A percentile compares a stretch with the other conserved stretches of the same genome.
Conservation (phyloP, 1,140 invertebrate genomes). For the Trachymyrmex septentrionalis region DNA sequence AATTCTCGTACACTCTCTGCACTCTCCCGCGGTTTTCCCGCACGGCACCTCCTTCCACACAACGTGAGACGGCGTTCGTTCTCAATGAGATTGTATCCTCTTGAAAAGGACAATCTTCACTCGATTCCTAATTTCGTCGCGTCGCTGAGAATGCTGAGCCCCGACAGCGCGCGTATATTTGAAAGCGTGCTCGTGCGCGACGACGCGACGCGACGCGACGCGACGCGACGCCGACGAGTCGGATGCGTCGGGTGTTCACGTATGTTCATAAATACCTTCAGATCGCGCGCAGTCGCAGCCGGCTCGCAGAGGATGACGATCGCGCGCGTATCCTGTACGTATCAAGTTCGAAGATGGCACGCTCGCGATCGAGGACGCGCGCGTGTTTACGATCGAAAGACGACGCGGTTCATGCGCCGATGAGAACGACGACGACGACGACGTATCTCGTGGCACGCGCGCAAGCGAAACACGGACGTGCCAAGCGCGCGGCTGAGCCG, state of each 20-base stretch:
- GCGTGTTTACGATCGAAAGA: background rate
- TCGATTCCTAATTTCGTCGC: background rate
- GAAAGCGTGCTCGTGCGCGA: slow-evolving; percentile 23
- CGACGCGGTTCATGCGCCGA: slow-evolving; percentile 41
- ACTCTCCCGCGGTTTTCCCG: background rate
- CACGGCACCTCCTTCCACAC: background rate
- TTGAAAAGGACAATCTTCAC: slow-evolving; percentile 1
- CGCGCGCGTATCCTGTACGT: too few species aligned
- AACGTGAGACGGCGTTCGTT: background rate
- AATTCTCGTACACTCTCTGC: background rate
- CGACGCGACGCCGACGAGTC: background rate
- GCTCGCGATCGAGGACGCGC: background rate
- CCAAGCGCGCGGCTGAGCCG: slow-evolving; percentile 69
- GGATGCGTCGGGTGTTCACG: slow-evolving; percentile 17
- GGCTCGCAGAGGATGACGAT: background rate
- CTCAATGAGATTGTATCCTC: background rate
- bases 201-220: too few species aligned
- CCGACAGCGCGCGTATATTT: slow-evolving; percentile 48
- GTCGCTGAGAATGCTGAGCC: background rate
- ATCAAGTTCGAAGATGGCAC: background rate
- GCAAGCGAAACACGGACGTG: slow-evolving; percentile 53
- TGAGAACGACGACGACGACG: slow-evolving; percentile 21
- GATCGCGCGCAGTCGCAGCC: slow-evolving; percentile 23
- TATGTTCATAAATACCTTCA: slow-evolving; percentile 50
- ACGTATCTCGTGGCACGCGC: slow-evolving; percentile 49